Conservation (phyloP, 2,888 invertebrate species). For the Stenodema calcarata region DNA sequence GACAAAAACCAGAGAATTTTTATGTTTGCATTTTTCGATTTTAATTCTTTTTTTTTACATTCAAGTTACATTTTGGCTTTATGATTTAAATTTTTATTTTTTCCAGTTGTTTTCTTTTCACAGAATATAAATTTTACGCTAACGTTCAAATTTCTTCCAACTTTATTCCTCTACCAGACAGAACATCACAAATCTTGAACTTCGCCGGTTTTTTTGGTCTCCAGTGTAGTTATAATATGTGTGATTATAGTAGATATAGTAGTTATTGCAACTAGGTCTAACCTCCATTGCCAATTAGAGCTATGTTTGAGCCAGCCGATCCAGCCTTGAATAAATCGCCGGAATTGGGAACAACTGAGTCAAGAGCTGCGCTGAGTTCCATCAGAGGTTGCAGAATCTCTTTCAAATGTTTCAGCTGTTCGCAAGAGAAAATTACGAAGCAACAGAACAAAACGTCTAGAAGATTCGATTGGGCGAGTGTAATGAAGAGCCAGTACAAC, state of each 20-base stretch:
- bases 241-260: background rate
- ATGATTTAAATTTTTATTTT: too few species aligned
- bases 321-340: slow-evolving; percentile 62
- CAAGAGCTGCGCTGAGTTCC: slow-evolving; percentile 82
- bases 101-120: too few species aligned
- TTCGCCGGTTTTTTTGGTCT: too few species aligned
- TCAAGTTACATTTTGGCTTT: too few species aligned
- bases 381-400: slow-evolving; percentile 86
- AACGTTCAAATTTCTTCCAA: too few species aligned
- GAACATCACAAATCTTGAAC: too few species aligned
- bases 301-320: slow-evolving; percentile 54
- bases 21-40: too few species aligned
- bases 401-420: slow-evolving; percentile 83
- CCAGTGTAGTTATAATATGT: too few species aligned
- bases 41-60: too few species aligned
- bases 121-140: too few species aligned
- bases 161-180: too few species aligned
- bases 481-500: slow-evolving; percentile 73
- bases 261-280: background rate
- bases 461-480: slow-evolving; percentile 69
- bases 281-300: slow-evolving; percentile 53
- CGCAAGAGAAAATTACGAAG: slow-evolving; percentile 85
- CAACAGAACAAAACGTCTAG: slow-evolving; percentile 81
- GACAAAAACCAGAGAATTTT: too few species aligned
- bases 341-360: slow-evolving; percentile 72